These are phyloP conservation scores for Pygmarrhopalites habei DNA, from an alignment of 1,140 invertebrate species.

Conservation along the genomic window DNA sequence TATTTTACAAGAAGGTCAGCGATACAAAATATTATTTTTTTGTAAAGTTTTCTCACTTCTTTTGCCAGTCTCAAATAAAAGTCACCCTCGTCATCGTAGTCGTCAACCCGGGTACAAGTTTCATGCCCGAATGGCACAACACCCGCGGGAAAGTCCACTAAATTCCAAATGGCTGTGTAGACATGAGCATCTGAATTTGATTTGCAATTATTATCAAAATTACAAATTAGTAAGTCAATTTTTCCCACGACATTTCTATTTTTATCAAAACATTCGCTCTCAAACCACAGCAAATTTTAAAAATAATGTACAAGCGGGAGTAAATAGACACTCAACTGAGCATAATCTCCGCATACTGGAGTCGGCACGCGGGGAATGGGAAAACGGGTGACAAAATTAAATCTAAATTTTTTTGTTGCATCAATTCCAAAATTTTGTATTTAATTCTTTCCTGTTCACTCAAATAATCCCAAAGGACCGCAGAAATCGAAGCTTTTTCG, in stretches of 20 bases:
- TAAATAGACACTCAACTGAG: too few species aligned
- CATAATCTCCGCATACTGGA: constrained; percentile 14
- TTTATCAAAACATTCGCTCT: too few species aligned
- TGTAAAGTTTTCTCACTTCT: constrained; percentile 12
- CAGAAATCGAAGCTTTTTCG: neutral
- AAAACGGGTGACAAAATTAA: constrained; percentile 29
- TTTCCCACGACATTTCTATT: too few species aligned
- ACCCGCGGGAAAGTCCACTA: constrained; percentile 18
- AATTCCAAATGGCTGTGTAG: neutral
- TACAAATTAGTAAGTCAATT: too few species aligned
- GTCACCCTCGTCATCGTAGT: constrained; percentile 18
- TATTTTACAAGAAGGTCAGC: too few species aligned
- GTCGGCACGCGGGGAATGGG: constrained; percentile 27
- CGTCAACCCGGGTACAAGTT: constrained; percentile 1
- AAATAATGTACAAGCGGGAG: too few species aligned
- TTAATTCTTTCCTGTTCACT: constrained; percentile 1
- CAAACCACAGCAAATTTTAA: too few species aligned
- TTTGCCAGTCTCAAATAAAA: neutral
- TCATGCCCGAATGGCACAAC: constrained; percentile 15
- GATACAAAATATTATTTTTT: neutral
- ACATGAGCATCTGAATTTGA: neutral
- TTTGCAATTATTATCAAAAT: too few species aligned
- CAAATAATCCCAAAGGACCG: constrained; percentile 19
- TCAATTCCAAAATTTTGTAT: constrained; percentile 18
- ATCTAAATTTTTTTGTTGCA: constrained; percentile 32